Evolutionary conservation across 2,113 vertebrate species (phyloP).

Genomic region (Progne subis): DNA sequence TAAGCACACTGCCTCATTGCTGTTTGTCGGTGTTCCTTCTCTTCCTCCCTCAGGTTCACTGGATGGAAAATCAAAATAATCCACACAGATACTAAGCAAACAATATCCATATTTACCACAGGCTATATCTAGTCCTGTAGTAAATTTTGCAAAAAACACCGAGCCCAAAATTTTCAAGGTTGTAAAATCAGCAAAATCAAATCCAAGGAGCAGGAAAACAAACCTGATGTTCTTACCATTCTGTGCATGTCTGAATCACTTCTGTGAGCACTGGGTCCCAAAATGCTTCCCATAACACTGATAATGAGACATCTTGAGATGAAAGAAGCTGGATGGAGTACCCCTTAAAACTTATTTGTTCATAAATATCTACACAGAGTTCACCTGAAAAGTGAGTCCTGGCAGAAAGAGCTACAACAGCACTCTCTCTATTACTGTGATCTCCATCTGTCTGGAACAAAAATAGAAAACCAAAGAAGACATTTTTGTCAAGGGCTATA

Average conservation of each 20-base stretch:
- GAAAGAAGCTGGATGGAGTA: not conserved
- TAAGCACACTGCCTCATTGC: not conserved
- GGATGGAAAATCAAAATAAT: not conserved
- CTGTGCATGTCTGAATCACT: not conserved
- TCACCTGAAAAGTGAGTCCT: not conserved
- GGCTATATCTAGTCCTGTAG: not conserved
- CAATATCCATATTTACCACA: not conserved
- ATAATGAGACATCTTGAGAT: not conserved
- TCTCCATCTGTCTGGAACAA: not conserved
- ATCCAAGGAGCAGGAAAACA: not conserved
- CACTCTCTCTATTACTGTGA: fast-evolving
- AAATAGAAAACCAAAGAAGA: not conserved
- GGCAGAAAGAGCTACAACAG: not conserved
- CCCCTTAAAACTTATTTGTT: not conserved
- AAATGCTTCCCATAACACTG: not conserved
- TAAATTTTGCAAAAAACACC: not conserved
- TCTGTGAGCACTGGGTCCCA: not conserved
- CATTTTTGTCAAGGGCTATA: not conserved
- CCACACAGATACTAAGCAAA: not conserved
- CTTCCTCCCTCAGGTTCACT: not conserved
- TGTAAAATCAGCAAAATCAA: not conserved
- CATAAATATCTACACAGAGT: not conserved
- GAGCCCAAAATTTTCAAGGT: not conserved
- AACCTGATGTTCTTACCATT: not conserved
- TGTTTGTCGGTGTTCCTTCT: not conserved